Percentiles rank a stretch among this genome's conserved stretches.
These are phyloP conservation scores for Triplophysa dalaica DNA, from an alignment of 2,113 vertebrate species.

Conservation along the genomic window DNA sequence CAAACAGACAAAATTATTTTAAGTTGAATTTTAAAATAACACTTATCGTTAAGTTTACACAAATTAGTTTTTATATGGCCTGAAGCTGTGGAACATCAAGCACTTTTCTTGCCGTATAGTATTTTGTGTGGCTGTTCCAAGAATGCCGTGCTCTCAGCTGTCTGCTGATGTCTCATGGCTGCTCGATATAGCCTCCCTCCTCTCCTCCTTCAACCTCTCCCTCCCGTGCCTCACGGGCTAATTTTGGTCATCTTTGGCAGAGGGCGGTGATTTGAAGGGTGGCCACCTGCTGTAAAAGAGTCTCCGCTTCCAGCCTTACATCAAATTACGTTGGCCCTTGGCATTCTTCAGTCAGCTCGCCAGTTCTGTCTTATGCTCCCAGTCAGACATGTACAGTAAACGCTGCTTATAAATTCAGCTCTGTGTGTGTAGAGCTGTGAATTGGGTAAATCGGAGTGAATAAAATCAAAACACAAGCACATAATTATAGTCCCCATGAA, in stretches of 20 bases:
- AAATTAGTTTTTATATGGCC: neutral
- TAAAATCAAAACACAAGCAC: neutral
- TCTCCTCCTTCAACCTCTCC: slow-evolving; percentile 23
- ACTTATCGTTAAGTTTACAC: too few species aligned
- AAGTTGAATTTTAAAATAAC: neutral
- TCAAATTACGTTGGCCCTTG: slow-evolving; percentile 57
- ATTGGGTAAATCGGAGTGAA: neutral
- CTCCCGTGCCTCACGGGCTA: slow-evolving; percentile 40
- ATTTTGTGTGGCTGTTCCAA: slow-evolving; percentile 31
- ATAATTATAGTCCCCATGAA: too few species aligned
- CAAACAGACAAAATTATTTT: neutral
- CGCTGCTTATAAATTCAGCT: neutral
- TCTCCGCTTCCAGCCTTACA: slow-evolving; percentile 59
- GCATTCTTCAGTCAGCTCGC: slow-evolving; percentile 49
- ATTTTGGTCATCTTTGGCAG: slow-evolving; percentile 58
- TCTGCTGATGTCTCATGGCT: slow-evolving; percentile 50
- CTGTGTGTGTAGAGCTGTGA: neutral
- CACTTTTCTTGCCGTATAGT: slow-evolving; percentile 24
- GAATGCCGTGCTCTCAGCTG: slow-evolving; percentile 60
- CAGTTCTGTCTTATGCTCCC: neutral
- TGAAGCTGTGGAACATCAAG: neutral
- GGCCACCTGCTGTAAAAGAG: slow-evolving; percentile 55
- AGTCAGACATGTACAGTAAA: neutral
- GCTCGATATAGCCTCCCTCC: slow-evolving; percentile 52
- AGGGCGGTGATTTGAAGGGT: slow-evolving; percentile 56